phyloP scores from a whole-genome alignment of 2,797 vertebrate genomes.

The Rhinophrynus dorsalis region DNA sequence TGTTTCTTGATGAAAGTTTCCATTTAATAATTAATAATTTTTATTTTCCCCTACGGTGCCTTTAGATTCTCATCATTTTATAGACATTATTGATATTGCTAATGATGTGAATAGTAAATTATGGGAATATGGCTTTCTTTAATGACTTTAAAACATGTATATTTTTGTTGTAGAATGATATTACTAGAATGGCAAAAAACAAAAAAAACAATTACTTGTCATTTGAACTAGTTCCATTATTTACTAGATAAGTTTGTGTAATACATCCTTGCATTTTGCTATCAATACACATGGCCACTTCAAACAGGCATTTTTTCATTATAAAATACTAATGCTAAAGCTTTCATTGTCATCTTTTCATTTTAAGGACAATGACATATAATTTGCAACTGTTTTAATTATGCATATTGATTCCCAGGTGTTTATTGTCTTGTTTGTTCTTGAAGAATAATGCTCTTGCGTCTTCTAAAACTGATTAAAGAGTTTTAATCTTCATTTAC shows the following conservation, averaged over 20 bases:
- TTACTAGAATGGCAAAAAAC: background rate
- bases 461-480: slow-evolving; percentile 61
- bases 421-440: slow-evolving; percentile 59
- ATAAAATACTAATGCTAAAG: slow-evolving; percentile 44
- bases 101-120: background rate
- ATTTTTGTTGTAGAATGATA: background rate
- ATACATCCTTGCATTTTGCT: background rate
- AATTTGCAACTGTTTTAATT: slow-evolving; percentile 61
- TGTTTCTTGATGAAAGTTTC: too few species aligned
- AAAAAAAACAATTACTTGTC: background rate
- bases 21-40: too few species aligned
- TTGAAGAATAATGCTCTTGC: slow-evolving; percentile 59
- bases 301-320: background rate
- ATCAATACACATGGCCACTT: background rate
- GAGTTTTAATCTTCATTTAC: slow-evolving; percentile 52
- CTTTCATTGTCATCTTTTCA: slow-evolving; percentile 9
- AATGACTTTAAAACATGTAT: too few species aligned
- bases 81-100: background rate
- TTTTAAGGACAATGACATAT: background rate
- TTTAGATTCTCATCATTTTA: too few species aligned
- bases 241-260: background rate
- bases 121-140: too few species aligned
- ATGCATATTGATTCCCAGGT: slow-evolving; percentile 61
- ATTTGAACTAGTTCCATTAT: background rate
- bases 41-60: too few species aligned